Percentiles rank a stretch among this genome's conserved stretches.
Evolutionary conservation across 2,888 invertebrate species (phyloP).

Genomic region (Tridacna gigas): DNA sequence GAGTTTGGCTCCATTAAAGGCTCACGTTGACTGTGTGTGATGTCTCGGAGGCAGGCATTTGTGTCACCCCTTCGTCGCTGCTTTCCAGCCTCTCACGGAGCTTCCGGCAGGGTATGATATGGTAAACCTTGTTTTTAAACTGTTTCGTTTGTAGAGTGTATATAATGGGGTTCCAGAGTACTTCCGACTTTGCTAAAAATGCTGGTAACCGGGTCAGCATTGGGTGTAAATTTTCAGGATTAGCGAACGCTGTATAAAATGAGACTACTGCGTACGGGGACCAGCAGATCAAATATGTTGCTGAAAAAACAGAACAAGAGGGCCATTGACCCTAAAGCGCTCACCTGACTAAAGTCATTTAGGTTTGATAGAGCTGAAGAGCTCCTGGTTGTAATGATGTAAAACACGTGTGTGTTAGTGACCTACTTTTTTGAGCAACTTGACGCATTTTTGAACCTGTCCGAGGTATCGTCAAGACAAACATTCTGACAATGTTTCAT

Average conservation of each 20-base stretch:
- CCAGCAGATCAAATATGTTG: slow-evolving; percentile 28
- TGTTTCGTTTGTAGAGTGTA: slow-evolving; percentile 18
- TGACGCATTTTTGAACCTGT: too few relatives aligned
- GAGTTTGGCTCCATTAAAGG: not conserved
- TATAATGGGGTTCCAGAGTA: slow-evolving; percentile 24
- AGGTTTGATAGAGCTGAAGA: too few relatives aligned
- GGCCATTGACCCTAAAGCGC: too few relatives aligned
- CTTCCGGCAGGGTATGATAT: not conserved
- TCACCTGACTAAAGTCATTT: too few relatives aligned
- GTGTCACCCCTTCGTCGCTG: not conserved
- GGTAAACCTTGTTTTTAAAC: not conserved
- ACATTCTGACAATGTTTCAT: too few relatives aligned
- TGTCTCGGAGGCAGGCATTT: not conserved
- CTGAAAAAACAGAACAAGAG: too few relatives aligned
- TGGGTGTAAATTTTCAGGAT: slow-evolving; percentile 11
- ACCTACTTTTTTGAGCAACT: too few relatives aligned
- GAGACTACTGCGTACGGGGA: slow-evolving; percentile 39
- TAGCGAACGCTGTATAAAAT: slow-evolving; percentile 23
- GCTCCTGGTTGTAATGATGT: too few relatives aligned
- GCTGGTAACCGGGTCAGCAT: slow-evolving; percentile 18
- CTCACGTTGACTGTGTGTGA: not conserved
- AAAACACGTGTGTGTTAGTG: too few relatives aligned
- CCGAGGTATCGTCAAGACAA: too few relatives aligned
- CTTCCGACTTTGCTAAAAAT: slow-evolving; percentile 28
- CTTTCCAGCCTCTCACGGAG: not conserved